phyloP scores from a whole-genome alignment of 1,140 invertebrate species.

The Drosophila nigromelanica region DNA sequence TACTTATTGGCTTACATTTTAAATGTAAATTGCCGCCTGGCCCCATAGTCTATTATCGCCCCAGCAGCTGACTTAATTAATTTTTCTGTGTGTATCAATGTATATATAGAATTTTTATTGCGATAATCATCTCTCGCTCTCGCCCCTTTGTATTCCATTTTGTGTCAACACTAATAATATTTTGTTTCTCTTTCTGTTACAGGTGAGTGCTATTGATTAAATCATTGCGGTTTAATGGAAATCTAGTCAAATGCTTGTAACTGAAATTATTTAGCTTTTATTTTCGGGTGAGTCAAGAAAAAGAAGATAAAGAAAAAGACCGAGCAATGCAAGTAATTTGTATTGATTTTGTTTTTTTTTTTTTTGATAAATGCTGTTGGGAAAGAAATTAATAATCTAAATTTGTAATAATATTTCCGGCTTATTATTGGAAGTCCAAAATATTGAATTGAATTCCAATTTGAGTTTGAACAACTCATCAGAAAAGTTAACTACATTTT shows the following conservation, averaged over 20 bases:
- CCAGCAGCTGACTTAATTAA: conserved; percentile 56
- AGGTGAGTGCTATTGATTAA: conserved; percentile 40
- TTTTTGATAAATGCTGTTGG: not conserved
- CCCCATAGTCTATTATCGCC: conserved; percentile 39
- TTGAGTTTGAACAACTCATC: too few species aligned
- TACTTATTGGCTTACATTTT: conserved; percentile 66
- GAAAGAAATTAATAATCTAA: not conserved
- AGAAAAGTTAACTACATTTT: too few species aligned
- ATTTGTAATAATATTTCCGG: too few species aligned
- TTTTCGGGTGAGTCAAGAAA: conserved; percentile 17
- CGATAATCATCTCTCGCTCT: conserved; percentile 30
- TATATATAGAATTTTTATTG: conserved; percentile 3
- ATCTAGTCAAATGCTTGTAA: not conserved
- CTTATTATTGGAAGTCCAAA: too few species aligned
- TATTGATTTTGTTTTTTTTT: not conserved
- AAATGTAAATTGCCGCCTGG: conserved; percentile 52
- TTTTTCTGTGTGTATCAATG: conserved; percentile 26
- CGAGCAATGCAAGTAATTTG: not conserved
- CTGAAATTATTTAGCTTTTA: conserved; percentile 5
- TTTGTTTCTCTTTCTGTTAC: conserved; percentile 12
- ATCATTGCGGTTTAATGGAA: conserved; percentile 17
- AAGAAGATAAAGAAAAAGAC: not conserved
- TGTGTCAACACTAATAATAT: conserved; percentile 27
- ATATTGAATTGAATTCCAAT: too few species aligned
- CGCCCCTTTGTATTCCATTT: conserved; percentile 10